A percentile compares a stretch with the other conserved stretches of the same genome.
Evolutionary conservation across 2,113 vertebrate genomes (phyloP).

Genomic region (Microcebus murinus): DNA sequence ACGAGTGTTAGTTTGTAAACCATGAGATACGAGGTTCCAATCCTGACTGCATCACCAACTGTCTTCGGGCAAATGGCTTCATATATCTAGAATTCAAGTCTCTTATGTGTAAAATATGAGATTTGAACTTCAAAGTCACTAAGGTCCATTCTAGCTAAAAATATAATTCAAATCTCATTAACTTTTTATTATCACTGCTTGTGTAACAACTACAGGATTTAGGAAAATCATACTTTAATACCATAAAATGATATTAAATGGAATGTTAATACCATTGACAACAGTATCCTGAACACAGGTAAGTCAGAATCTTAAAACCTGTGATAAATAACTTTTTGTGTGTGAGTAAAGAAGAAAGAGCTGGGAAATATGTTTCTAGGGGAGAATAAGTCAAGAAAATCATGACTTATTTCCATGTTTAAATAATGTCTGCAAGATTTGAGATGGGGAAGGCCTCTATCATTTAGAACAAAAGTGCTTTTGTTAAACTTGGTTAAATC

Average conservation of each 20-base stretch:
- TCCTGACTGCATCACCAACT: not conserved
- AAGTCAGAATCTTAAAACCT: slow-evolving; percentile 15
- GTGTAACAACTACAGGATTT: not conserved
- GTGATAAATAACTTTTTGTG: not conserved
- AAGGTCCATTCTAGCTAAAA: not conserved
- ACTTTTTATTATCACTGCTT: not conserved
- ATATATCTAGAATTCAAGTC: not conserved
- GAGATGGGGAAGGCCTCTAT: not conserved
- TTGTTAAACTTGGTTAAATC: slow-evolving; percentile 20
- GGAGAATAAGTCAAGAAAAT: not conserved
- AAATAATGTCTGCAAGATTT: slow-evolving; percentile 5
- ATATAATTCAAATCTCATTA: not conserved
- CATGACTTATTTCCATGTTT: not conserved
- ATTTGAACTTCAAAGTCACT: not conserved
- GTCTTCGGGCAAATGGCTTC: not conserved
- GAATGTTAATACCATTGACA: not conserved
- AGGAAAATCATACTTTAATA: slow-evolving; percentile 18
- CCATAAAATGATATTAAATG: no score
- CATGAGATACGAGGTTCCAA: not conserved
- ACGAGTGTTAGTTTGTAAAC: not conserved
- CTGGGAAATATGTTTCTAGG: not conserved
- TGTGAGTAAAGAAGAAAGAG: not conserved
- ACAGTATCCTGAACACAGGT: not conserved
- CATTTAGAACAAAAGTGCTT: slow-evolving; percentile 16
- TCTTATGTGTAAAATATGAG: not conserved